These are phyloP conservation scores for Copidosoma floridanum DNA, from an alignment of 1,140 invertebrate species.

Conservation along the genomic window DNA sequence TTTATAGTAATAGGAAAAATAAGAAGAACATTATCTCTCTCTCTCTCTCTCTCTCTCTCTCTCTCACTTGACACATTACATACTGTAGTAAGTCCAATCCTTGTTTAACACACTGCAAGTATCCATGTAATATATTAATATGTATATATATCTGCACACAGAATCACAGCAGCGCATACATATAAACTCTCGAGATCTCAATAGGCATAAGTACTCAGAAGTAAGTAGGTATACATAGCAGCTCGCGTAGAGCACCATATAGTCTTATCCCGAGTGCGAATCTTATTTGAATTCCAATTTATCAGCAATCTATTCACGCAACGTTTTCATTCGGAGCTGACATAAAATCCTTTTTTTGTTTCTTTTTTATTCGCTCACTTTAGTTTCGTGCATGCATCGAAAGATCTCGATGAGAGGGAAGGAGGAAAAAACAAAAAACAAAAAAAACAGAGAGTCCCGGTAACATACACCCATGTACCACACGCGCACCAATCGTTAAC, in stretches of 20 bases:
- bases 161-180: no score
- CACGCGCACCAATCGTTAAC: background rate
- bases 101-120: no score
- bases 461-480: no score
- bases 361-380: background rate
- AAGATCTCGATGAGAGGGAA: no score
- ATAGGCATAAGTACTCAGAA: slow-evolving; percentile 8
- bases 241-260: no score
- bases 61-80: background rate
- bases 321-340: slow-evolving; percentile 16
- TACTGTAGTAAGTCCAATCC: no score
- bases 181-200: background rate
- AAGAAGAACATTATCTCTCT: no score
- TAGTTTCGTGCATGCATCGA: no score
- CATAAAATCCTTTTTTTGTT: slow-evolving; percentile 2
- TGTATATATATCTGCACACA: no score
- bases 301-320: slow-evolving; percentile 18
- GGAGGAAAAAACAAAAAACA: background rate
- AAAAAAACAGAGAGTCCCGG: slow-evolving; percentile 13
- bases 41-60: background rate
- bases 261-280: no score
- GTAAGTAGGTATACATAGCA: background rate
- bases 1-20: no score
- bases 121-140: no score
- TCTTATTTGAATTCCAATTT: slow-evolving; percentile 30